Conservation (phyloP, 1,140 invertebrate species). For the Halictus rubicundus region DNA sequence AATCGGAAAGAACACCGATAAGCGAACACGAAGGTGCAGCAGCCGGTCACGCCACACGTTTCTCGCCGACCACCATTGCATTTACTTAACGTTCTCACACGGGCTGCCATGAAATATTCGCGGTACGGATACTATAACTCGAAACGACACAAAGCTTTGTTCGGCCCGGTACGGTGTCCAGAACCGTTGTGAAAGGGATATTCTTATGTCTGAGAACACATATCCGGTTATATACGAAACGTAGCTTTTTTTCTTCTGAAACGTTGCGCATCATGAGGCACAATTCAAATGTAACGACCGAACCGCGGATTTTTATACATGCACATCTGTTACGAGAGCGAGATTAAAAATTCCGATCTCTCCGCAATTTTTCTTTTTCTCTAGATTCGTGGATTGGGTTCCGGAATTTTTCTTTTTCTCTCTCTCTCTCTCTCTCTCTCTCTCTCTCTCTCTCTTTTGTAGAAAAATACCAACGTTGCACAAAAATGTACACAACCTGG, state of each 20-base stretch:
- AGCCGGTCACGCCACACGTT: conserved; percentile 6
- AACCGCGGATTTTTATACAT: too few relatives aligned
- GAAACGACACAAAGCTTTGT: background rate
- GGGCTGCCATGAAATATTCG: conserved; percentile 12
- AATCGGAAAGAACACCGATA: conserved; percentile 32
- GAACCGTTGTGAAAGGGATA: background rate
- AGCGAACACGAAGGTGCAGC: conserved; percentile 19
- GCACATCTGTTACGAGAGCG: too few relatives aligned
- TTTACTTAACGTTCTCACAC: conserved; percentile 23
- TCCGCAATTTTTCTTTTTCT: too few relatives aligned
- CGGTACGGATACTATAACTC: background rate
- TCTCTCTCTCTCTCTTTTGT: too few relatives aligned
- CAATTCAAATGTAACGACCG: too few relatives aligned
- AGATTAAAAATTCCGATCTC: too few relatives aligned
- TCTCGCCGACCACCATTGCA: conserved; percentile 29
- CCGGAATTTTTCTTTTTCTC: too few relatives aligned
- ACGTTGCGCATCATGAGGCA: background rate
- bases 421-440: too few relatives aligned
- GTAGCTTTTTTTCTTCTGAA: background rate
- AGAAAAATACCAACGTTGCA: too few relatives aligned
- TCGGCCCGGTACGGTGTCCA: background rate
- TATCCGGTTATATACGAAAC: background rate
- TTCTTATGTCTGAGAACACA: background rate
- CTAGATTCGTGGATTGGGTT: too few relatives aligned
- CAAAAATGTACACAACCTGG: too few relatives aligned